These are phyloP conservation scores for Circaetus gallicus DNA, from an alignment of 2,113 vertebrate species.

Conservation along the genomic window DNA sequence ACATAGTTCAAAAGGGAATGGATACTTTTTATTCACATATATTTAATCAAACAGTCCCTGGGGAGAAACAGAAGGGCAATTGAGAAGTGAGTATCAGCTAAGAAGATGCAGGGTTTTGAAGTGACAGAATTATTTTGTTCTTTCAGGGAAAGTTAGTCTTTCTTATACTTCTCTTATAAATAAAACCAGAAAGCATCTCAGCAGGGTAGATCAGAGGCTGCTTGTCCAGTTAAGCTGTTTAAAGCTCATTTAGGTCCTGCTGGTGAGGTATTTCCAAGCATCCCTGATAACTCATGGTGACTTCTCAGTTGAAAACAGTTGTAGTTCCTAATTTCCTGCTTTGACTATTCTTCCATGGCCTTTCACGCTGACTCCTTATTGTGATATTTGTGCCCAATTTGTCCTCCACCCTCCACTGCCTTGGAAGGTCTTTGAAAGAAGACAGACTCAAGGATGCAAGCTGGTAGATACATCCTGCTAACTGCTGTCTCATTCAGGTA, in stretches of 20 bases:
- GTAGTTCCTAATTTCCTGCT: neutral
- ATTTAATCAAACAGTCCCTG: slow-evolving; percentile 20
- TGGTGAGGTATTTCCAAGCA: neutral
- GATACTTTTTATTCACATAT: neutral
- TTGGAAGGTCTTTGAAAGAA: neutral
- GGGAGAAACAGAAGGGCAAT: neutral
- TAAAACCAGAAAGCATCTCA: neutral
- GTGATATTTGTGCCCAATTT: neutral
- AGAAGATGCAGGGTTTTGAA: neutral
- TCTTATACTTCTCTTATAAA: neutral
- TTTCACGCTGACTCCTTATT: neutral
- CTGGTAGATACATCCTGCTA: neutral
- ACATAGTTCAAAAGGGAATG: neutral
- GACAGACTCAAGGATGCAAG: neutral
- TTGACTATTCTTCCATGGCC: neutral
- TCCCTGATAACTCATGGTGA: neutral
- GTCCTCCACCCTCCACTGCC: neutral
- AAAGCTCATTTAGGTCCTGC: neutral
- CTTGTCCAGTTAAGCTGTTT: neutral
- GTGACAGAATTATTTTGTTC: neutral
- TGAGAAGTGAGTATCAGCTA: neutral
- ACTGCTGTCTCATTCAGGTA: fast-evolving
- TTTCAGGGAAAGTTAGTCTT: neutral
- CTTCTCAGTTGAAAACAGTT: neutral
- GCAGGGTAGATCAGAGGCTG: neutral